Percentiles rank a stretch among this genome's conserved stretches.
Conservation (phyloP, 2,888 invertebrate species). For the Cartodere bifasciata region DNA sequence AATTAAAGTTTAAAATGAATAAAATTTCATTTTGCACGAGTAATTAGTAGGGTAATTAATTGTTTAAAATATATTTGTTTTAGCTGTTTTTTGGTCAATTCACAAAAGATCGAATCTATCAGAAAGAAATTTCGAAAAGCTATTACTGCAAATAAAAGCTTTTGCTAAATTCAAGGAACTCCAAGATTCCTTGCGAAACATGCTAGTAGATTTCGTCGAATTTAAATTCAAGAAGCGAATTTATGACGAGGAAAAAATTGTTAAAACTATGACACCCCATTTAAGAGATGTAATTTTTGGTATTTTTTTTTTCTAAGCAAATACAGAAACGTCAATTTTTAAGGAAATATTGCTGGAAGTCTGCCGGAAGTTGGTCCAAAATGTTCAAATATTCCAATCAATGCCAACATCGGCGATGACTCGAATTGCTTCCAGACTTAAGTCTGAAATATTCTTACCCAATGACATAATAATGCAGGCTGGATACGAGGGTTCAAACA, state of each 20-base stretch:
- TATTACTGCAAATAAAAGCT: constrained; percentile 31
- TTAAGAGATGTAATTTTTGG: constrained; percentile 23
- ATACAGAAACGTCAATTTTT: constrained; percentile 8
- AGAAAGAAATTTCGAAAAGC: constrained; percentile 20
- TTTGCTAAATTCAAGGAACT: constrained; percentile 35
- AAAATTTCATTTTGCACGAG: no score
- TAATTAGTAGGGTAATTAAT: constrained; percentile 9
- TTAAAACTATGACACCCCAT: constrained; percentile 30
- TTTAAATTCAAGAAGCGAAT: constrained; percentile 33
- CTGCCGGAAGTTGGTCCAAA: constrained; percentile 27
- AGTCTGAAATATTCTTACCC: constrained; percentile 30
- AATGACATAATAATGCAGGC: constrained; percentile 33
- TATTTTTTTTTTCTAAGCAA: background rate
- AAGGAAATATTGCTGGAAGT: constrained; percentile 32
- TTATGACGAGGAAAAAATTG: constrained; percentile 31
- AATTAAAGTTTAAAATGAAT: no score
- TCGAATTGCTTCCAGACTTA: constrained; percentile 25
- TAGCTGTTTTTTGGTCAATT: background rate
- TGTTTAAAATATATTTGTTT: background rate
- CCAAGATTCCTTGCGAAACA: constrained; percentile 27
- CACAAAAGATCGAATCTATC: constrained; percentile 8
- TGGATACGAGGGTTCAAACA: constrained; percentile 26
- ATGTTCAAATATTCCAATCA: constrained; percentile 30
- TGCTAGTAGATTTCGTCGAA: constrained; percentile 30
- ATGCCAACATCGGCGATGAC: constrained; percentile 27